A percentile compares a stretch with the other conserved stretches of the same genome.
Evolutionary conservation across 2,888 invertebrate species (phyloP).

Genomic region (Melolontha melolontha): DNA sequence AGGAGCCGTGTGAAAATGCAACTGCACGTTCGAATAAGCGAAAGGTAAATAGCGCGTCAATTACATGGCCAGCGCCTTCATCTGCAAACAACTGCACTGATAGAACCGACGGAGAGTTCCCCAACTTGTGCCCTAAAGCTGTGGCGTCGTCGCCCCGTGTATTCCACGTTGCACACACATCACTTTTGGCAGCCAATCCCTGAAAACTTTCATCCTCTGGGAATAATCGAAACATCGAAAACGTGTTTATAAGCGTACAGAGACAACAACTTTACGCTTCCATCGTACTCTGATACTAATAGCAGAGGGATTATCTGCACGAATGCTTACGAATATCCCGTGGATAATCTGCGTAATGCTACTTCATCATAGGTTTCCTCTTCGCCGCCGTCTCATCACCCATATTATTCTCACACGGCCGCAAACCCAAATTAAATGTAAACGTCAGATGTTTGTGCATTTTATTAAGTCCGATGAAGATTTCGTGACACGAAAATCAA

Average conservation of each 20-base stretch:
- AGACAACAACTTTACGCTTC: constrained; percentile 23
- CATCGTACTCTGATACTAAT: constrained; percentile 6
- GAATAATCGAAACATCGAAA: constrained; percentile 24
- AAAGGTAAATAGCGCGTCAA: constrained; percentile 62
- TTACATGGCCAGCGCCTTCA: constrained; percentile 60
- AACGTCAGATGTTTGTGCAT: too few species aligned
- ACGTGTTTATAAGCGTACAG: constrained; percentile 15
- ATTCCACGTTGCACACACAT: constrained; percentile 7
- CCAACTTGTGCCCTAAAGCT: constrained; percentile 9
- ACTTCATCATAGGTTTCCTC: constrained; percentile 3
- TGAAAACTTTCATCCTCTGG: constrained; percentile 1
- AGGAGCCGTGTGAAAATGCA: constrained; percentile 59
- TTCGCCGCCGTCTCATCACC: not conserved
- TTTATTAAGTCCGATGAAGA: too few species aligned
- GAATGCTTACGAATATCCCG: constrained; percentile 22
- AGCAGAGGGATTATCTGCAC: constrained; percentile 23
- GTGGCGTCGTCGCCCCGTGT: constrained; percentile 14
- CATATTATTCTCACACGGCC: too few species aligned
- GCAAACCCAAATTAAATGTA: too few species aligned
- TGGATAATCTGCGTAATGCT: constrained; percentile 15
- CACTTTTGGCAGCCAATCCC: not conserved
- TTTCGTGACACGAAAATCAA: too few species aligned
- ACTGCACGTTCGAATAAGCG: constrained; percentile 59
- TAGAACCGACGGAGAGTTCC: constrained; percentile 21
- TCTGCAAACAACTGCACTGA: constrained; percentile 45